Evolutionary conservation across 1,140 invertebrate species (phyloP).

Genomic region (Leptoteleia sp.): DNA sequence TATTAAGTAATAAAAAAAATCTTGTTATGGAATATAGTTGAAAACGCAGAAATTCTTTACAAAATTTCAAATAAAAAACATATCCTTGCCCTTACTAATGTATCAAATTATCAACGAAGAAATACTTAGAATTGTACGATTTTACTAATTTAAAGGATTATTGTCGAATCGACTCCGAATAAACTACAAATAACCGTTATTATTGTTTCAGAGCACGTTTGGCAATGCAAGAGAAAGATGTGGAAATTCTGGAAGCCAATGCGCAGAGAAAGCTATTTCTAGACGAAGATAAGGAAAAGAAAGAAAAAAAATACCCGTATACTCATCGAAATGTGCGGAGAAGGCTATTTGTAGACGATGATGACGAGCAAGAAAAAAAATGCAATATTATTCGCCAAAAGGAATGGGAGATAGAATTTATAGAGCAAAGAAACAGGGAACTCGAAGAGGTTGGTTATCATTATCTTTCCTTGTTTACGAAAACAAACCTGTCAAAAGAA

Average conservation of each 20-base stretch:
- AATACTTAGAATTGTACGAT: no score
- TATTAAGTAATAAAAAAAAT: no score
- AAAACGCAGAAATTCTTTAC: no score
- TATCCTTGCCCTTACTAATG: no score
- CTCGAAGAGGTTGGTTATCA: slow-evolving; percentile 65
- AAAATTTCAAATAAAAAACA: no score
- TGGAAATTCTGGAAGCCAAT: slow-evolving; percentile 67
- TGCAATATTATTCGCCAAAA: slow-evolving; percentile 28
- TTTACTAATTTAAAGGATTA: no score
- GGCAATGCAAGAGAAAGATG: slow-evolving; percentile 74
- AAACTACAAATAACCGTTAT: slow-evolving; percentile 36
- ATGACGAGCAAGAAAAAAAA: slow-evolving; percentile 57
- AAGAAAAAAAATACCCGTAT: slow-evolving; percentile 45
- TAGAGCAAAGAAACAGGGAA: slow-evolving; percentile 60
- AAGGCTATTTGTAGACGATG: slow-evolving; percentile 71
- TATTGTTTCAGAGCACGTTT: slow-evolving; percentile 72
- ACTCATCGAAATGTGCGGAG: slow-evolving; percentile 72
- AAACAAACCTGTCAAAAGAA: no score
- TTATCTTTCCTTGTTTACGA: no score
- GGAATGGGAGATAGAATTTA: slow-evolving; percentile 45
- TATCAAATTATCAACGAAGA: no score
- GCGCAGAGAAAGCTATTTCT: slow-evolving; percentile 70
- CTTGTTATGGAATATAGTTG: no score
- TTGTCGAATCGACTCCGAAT: no score
- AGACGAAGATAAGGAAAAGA: slow-evolving; percentile 60